Percentiles rank a stretch among this genome's conserved stretches.
These are phyloP conservation scores for Babylonia areolata DNA, from an alignment of 1,140 invertebrate species.

Conservation along the genomic window DNA sequence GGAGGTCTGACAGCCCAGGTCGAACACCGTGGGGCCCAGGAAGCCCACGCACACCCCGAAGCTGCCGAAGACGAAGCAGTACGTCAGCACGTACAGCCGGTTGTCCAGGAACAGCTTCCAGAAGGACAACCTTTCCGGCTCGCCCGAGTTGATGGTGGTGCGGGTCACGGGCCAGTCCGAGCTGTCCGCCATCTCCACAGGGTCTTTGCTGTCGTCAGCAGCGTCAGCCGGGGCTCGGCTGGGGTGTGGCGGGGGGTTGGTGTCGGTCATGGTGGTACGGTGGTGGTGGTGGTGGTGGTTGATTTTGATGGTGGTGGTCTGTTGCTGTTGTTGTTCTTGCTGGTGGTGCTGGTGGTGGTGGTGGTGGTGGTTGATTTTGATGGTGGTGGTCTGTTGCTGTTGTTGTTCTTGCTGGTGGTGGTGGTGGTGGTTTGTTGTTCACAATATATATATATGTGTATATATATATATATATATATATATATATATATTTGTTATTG, in stretches of 20 bases:
- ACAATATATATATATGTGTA: too few relatives aligned
- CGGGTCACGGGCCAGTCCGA: slow-evolving; percentile 10
- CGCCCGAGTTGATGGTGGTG: slow-evolving; percentile 34
- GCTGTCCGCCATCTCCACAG: background rate
- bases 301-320: too few relatives aligned
- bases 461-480: too few relatives aligned
- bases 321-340: too few relatives aligned
- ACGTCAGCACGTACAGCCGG: slow-evolving; percentile 74
- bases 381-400: too few relatives aligned
- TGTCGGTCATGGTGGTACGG: background rate
- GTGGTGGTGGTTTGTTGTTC: too few relatives aligned
- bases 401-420: too few relatives aligned
- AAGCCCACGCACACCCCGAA: slow-evolving; percentile 79
- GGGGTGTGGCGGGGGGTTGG: too few relatives aligned
- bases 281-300: slow-evolving; percentile 1
- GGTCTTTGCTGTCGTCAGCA: too few relatives aligned
- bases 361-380: too few relatives aligned
- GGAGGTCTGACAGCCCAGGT: slow-evolving; percentile 77
- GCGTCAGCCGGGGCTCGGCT: background rate
- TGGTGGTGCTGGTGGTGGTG: background rate
- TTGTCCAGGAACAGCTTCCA: slow-evolving; percentile 75
- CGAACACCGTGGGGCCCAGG: slow-evolving; percentile 77
- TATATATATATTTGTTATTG: too few relatives aligned
- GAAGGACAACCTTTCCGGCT: slow-evolving; percentile 63
- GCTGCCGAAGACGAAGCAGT: slow-evolving; percentile 77